These are phyloP conservation scores for Pelusios castaneus DNA, from an alignment of 2,113 vertebrate genomes.

Conservation along the genomic window DNA sequence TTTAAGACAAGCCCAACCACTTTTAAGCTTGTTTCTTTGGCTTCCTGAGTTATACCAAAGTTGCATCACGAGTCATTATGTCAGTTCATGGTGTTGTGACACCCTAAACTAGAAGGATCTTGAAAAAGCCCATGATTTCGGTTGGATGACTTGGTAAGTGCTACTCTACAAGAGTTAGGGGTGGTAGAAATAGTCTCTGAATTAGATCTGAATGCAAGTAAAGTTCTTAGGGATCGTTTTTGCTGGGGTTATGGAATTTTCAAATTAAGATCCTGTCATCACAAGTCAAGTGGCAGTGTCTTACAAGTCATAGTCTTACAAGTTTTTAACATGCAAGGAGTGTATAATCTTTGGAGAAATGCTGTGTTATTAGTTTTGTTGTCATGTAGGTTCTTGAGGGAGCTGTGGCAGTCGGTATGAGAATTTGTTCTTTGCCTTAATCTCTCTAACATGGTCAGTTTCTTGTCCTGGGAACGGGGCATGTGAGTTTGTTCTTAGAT, in stretches of 20 bases:
- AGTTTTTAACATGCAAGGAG: neutral
- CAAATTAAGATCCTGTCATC: neutral
- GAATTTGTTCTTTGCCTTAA: neutral
- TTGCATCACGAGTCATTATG: neutral
- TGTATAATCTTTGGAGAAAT: neutral
- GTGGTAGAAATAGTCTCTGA: neutral
- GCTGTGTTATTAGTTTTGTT: neutral
- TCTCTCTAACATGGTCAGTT: neutral
- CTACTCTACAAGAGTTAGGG: neutral
- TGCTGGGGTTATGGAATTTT: neutral
- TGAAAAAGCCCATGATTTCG: neutral
- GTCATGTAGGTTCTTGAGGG: neutral
- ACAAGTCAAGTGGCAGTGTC: neutral
- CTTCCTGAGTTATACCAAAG: neutral
- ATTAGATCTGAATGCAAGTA: slow-evolving; percentile 4
- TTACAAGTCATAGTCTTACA: neutral
- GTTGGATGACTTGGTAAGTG: neutral
- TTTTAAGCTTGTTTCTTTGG: neutral
- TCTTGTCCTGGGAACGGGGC: neutral
- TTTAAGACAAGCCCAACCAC: neutral
- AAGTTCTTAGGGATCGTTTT: neutral
- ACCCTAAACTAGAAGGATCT: neutral
- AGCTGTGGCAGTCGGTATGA: neutral
- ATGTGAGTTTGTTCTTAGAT: neutral
- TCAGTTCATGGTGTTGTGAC: neutral